phyloP scores from a whole-genome alignment of 2,888 invertebrate genomes.

The Campoplex nolae region DNA sequence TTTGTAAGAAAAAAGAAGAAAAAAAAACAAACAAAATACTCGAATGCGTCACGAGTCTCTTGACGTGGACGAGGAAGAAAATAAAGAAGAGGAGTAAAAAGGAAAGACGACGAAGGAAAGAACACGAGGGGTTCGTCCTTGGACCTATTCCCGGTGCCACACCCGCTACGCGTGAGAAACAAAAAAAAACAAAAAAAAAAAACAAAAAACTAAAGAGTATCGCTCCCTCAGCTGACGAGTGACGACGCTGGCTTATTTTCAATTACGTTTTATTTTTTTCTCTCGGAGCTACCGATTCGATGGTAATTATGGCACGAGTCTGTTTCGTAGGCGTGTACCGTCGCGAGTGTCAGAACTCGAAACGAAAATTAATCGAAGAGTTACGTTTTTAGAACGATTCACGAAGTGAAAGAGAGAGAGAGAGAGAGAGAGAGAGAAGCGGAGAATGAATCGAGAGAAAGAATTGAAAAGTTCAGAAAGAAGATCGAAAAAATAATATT shows the following conservation, averaged over 20 bases:
- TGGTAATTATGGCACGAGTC: conserved; percentile 21
- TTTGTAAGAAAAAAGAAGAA: no score
- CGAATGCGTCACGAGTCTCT: conserved; percentile 51
- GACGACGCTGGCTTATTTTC: conserved; percentile 26
- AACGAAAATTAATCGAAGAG: not conserved
- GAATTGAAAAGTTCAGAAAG: not conserved
- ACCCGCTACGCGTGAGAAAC: conserved; percentile 46
- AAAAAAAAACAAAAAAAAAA: not conserved
- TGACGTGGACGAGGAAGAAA: conserved; percentile 8
- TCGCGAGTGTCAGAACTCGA: conserved; percentile 22
- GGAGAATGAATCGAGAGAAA: conserved; percentile 12
- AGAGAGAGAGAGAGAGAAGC: conserved; percentile 28
- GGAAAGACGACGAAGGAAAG: conserved; percentile 8
- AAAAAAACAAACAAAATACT: not conserved
- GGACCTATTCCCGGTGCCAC: conserved; percentile 67
- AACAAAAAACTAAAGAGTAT: not conserved
- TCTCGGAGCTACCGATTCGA: conserved; percentile 54
- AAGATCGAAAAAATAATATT: not conserved
- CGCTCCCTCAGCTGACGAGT: conserved; percentile 23
- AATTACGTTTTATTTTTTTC: conserved; percentile 36
- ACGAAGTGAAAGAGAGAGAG: conserved; percentile 24
- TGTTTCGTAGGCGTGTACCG: conserved; percentile 2
- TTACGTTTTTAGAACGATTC: not conserved
- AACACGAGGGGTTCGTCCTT: conserved; percentile 23
- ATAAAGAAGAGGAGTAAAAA: not conserved